Base-by-base conservation (phyloP, 1,140 invertebrate species). In the Drosophila punjabiensis region DNA sequence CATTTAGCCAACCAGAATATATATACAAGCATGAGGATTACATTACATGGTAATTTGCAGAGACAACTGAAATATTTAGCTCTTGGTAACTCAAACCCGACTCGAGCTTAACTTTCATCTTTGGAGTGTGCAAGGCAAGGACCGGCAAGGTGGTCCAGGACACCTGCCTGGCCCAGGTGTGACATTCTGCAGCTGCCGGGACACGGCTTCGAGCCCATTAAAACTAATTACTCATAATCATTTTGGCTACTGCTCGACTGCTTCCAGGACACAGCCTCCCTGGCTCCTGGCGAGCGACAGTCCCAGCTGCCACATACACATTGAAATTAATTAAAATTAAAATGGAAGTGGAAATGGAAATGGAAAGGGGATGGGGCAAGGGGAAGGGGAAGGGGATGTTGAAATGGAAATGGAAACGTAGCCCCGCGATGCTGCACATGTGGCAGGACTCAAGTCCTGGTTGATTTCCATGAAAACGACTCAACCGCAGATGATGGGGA, bases 261-360 rank as follows among this genome's bases (percentile, higher is more conserved):
- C 61, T 39, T 66, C 28, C 28, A 30, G 43, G 61, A 39, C 24
- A 20, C 66, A 33, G 37, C 20, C 53, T 39, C 16, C 28, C 5
- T n/a, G 39, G 45, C 64, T 68, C 50, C 43, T 43, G 50, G 43
- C 50, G 65, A 48, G 59, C 66, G 74, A 56, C 75, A 78, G 64
- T 37, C 64, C 28, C 55, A 78, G 76, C 76, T 78, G 76, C 75
- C 52, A 65, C 53, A 61, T 66, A 60, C 52, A 63, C 66, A 81
- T 88, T 84, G 67, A 89, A 88, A 88, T 89, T 88, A 88, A 88
- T 88, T 84, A 85, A 89, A 89, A 88, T 88, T 79, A 84, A 88
- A 76, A 53, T 53, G 63, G 32, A 41, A 68, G 37, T 68, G 71
- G 52, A 52, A 48, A 28, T 69, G 35, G n/a, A 45, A 20, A 56